Percentiles rank a stretch among this genome's conserved stretches.
These are phyloP conservation scores for Acrocephalus scirpaceus DNA, from an alignment of 2,797 vertebrate genomes.

Conservation along the genomic window DNA sequence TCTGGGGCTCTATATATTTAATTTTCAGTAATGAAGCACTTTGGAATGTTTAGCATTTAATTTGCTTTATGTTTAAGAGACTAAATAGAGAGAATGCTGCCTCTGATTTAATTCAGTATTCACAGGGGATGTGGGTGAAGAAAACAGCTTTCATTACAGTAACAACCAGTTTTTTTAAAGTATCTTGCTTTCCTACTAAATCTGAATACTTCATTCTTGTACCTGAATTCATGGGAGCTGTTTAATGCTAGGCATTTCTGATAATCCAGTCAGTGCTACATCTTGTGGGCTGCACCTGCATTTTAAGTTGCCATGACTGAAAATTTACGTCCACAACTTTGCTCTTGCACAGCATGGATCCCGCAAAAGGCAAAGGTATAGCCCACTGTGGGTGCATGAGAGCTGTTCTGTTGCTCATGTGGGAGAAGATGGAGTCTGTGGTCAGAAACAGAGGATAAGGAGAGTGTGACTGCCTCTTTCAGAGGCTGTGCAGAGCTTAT, in stretches of 20 bases:
- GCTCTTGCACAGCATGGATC: neutral
- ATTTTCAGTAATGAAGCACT: neutral
- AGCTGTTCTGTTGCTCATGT: neutral
- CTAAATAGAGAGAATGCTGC: neutral
- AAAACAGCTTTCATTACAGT: neutral
- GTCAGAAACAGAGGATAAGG: neutral
- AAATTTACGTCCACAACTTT: neutral
- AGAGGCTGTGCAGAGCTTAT: neutral
- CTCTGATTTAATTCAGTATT: neutral
- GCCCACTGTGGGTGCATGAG: fast-evolving
- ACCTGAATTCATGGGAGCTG: neutral
- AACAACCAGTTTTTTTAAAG: neutral
- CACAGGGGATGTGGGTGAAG: neutral
- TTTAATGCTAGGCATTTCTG: neutral
- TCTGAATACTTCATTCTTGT: neutral
- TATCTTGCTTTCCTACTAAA: neutral
- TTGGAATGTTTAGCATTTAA: neutral
- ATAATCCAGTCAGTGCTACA: neutral
- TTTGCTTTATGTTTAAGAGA: neutral
- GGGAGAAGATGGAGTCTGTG: neutral
- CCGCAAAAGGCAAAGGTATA: neutral
- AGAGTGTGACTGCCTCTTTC: neutral
- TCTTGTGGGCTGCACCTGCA: neutral
- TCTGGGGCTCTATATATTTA: neutral
- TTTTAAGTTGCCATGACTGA: neutral